These are phyloP conservation scores for Hemichromis elongatus DNA, from an alignment of 2,113 vertebrate species.

Conservation along the genomic window DNA sequence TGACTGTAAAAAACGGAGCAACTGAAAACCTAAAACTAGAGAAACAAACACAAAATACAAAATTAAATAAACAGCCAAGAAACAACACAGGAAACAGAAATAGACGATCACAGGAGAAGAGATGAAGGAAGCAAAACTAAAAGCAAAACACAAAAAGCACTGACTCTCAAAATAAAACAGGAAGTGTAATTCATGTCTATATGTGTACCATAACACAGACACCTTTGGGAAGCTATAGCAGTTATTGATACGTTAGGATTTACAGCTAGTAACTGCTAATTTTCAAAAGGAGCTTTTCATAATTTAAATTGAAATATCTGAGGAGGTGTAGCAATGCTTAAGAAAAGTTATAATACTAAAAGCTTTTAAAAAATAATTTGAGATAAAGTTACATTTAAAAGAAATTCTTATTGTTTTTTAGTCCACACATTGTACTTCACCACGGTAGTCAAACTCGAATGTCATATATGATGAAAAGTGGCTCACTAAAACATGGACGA, in stretches of 20 bases:
- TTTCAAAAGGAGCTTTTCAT: background rate
- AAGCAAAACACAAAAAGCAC: accelerated
- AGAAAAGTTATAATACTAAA: background rate
- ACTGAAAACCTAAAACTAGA: background rate
- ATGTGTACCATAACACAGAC: background rate
- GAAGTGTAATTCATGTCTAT: no score
- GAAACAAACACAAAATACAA: background rate
- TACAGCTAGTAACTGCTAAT: background rate
- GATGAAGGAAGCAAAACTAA: background rate
- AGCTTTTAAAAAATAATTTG: background rate
- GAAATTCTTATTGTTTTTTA: background rate
- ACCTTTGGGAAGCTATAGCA: background rate
- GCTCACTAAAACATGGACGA: background rate
- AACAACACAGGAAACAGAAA: background rate
- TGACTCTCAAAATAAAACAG: background rate
- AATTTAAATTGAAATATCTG: background rate
- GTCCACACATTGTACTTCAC: background rate
- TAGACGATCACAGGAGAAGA: background rate
- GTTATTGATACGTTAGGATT: background rate
- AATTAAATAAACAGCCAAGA: background rate
- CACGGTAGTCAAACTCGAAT: background rate
- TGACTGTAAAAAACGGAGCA: background rate
- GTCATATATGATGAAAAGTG: background rate
- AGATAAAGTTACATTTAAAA: background rate
- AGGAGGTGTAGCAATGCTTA: background rate